Percentiles rank a stretch among this genome's conserved stretches.
phyloP scores from a whole-genome alignment of 2,113 vertebrate species.

The Sorex fumeus region DNA sequence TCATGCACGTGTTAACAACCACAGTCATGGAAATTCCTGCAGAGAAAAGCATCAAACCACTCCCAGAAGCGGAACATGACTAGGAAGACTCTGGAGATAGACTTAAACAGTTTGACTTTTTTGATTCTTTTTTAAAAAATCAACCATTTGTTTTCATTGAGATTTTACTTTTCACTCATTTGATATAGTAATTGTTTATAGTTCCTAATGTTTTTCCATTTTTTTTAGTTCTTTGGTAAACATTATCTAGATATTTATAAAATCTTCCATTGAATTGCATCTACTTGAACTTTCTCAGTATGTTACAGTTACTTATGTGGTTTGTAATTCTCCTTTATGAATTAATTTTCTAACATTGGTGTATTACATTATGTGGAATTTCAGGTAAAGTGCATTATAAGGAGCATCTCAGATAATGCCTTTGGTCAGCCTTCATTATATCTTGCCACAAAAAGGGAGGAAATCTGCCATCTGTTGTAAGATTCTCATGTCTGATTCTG shows the following conservation, averaged over 20 bases:
- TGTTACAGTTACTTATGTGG: neutral
- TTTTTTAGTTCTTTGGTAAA: slow-evolving; percentile 38
- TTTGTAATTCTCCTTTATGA: neutral
- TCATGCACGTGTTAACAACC: too few relatives aligned
- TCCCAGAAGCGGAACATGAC: too few relatives aligned
- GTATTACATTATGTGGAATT: neutral
- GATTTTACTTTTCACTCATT: neutral
- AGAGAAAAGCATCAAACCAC: too few relatives aligned
- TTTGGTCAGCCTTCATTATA: neutral
- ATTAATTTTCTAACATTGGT: neutral
- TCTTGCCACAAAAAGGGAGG: neutral
- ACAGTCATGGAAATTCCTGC: too few relatives aligned
- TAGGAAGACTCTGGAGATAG: too few relatives aligned
- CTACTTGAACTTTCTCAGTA: neutral
- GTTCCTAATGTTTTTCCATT: neutral
- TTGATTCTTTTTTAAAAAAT: slow-evolving; percentile 1
- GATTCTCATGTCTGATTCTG: neutral
- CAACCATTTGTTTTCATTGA: neutral
- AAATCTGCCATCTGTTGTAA: neutral
- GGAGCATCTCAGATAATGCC: neutral
- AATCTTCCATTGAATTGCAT: neutral
- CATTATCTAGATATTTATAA: slow-evolving; percentile 3
- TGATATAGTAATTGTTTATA: neutral
- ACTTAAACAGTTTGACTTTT: neutral
- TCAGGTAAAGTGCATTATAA: neutral